Evolutionary conservation across 2,113 vertebrate genomes (phyloP), one percentile per base, ranked within the genome.

Genomic region (Cephalopholis sonnerati): DNA sequence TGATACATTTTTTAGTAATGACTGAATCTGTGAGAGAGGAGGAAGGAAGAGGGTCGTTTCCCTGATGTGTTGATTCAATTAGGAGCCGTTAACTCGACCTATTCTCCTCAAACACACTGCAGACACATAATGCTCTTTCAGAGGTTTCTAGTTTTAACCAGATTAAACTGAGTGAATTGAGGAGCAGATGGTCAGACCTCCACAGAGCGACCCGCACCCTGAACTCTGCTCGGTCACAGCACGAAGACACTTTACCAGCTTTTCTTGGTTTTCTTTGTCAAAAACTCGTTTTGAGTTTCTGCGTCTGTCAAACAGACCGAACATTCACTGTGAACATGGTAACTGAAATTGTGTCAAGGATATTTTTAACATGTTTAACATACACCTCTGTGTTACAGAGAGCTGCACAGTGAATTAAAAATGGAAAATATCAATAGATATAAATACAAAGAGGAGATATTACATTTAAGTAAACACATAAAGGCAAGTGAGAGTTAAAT

Each of bases 171-270:
- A 53, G 36, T 80, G 78, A 78, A 81, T 86, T 79, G 83, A 78
- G 53, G 62, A 74, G 88, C 90, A 90, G 88, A 90, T 91, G 88
- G 87, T 80, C 51, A 7, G 58, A n/a, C 72, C 20, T 32, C 69
- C 54, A 4, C 53, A 15, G 22, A 73, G 69, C 18, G 63, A 74
- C 46, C 75, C 71, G 70, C 29, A 12, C 57, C 64, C 50, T 46
- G 44, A 86, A 29, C 62, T 20, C 64, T 29, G 51, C 66, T 29
- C 67, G 3, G 61, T 55, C 69, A 2, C 74, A 51, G 44, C 46
- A 20, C 17, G n/a, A 27, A 3, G 20, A 36, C 13, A 8, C 68
- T 61, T 67, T 13, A 20, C 22, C 55, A n/a, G 54, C 66, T 39
- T 22, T 2, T 68, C 55, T 53, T 36, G 32, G 7, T 25, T 58